These are phyloP conservation scores for Xestia rhomboidea DNA, from an alignment of 2,888 invertebrate species.

Conservation along the genomic window DNA sequence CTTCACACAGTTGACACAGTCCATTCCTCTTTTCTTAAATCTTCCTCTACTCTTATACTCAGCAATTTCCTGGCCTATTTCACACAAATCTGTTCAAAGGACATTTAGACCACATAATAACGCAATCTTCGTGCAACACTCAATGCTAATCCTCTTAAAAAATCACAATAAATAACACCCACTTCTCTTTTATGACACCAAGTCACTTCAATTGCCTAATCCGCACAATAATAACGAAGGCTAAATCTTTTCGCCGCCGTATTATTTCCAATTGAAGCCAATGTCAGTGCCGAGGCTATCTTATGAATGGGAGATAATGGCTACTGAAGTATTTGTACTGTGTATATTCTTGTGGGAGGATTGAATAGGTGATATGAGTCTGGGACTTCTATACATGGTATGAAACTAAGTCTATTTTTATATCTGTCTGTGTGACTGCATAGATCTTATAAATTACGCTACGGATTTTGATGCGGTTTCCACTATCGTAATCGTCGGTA, in stretches of 20 bases:
- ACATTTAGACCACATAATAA: not conserved
- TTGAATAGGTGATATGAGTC: slow-evolving; percentile 19
- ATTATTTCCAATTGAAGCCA: slow-evolving; percentile 75
- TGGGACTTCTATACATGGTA: not conserved
- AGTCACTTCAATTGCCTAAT: slow-evolving; percentile 71
- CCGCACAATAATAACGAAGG: slow-evolving; percentile 69
- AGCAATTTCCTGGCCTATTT: slow-evolving; percentile 7
- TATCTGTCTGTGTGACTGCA: not conserved
- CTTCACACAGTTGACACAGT: no score
- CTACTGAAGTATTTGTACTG: slow-evolving; percentile 38
- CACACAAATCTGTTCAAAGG: not conserved
- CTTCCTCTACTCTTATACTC: no score
- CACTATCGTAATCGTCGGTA: no score
- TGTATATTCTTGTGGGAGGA: slow-evolving; percentile 28
- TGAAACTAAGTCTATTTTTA: not conserved
- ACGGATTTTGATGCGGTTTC: not conserved
- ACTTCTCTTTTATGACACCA: slow-evolving; percentile 19
- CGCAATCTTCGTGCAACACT: not conserved
- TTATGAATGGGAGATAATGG: slow-evolving; percentile 61
- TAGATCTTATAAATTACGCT: not conserved
- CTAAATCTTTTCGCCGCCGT: slow-evolving; percentile 70
- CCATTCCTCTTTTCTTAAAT: no score
- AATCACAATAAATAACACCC: slow-evolving; percentile 35
- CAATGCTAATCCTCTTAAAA: slow-evolving; percentile 35
- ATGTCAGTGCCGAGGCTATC: slow-evolving; percentile 76